Base-by-base conservation (phyloP, 2,113 vertebrate species). In the Acanthochromis polyacanthus region DNA sequence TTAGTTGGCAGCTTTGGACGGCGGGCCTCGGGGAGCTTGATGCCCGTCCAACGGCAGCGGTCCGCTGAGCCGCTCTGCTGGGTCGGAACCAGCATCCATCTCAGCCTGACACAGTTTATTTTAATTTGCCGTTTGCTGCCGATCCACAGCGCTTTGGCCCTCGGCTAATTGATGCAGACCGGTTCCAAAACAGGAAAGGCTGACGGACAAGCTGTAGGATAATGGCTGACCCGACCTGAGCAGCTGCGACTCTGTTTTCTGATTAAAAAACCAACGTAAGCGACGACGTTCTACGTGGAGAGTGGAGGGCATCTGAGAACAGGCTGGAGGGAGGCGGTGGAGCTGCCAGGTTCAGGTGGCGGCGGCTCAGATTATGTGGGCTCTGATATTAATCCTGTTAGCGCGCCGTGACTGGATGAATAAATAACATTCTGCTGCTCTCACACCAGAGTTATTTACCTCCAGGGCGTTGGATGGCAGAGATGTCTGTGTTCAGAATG, bases 381-480 rank as follows among this genome's bases (percentile, higher is more conserved):
- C 81, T 77, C 71, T 76, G 68, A 62, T 74, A 81, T 82, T 87
- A 86, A 89, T 89, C 81, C 66, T 82, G 74, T 89, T 81, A 73
- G 80, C 51, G 43, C 43, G 53, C 63, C 65, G 22, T 81, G 82
- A 76, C 85, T 36, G 64, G 50, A 81, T 76, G 71, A 67, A 74
- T 84, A 69, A 79, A 75, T 82, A 77, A 75, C 63, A 78, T 63
- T 59, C 68, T 69, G 71, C 48, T 52, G 59, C 63, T 65, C 45
- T 60, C 55, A 64, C 50, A 57, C 10, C 55, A 61, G 23, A 74
- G 23, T 67, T 68, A 71, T 91, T 87, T 75, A 59, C 70, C 62
- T 78, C 25, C 63, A 52, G 75, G 85, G 19, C 16, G 45, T 45
- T 53, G 57, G 57, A 63, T 67, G 43, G 70, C 58, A 48, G 45